phyloP scores from a whole-genome alignment of 2,797 vertebrate species.

The Okamejei kenojei region DNA sequence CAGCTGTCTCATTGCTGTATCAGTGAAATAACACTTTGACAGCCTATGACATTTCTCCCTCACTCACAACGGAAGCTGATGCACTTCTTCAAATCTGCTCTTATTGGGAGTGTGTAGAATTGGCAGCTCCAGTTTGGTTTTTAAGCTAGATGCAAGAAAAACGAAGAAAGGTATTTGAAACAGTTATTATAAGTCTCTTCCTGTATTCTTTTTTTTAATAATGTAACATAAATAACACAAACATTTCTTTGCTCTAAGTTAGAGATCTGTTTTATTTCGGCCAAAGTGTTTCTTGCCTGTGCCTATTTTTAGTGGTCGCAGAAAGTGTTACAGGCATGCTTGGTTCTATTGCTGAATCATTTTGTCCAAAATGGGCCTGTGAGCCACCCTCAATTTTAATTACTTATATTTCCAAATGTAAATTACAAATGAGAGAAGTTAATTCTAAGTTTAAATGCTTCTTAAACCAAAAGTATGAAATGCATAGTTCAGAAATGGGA shows the following conservation, averaged over 20 bases:
- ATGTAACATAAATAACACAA: background rate
- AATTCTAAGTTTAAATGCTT: background rate
- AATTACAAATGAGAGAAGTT: background rate
- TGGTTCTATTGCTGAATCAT: conserved; percentile 28
- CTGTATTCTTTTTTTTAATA: background rate
- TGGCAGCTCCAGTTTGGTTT: background rate
- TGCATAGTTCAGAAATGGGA: background rate
- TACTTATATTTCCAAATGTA: background rate
- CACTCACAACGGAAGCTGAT: conserved; percentile 41
- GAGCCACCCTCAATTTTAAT: conserved; percentile 22
- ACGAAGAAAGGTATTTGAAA: conserved; percentile 20
- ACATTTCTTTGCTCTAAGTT: conserved; percentile 30
- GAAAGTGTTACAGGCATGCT: conserved; percentile 37
- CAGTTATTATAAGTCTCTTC: background rate
- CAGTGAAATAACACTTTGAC: conserved; percentile 56
- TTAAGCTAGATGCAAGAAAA: background rate
- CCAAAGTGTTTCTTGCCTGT: conserved; percentile 34
- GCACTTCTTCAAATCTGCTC: conserved; percentile 32
- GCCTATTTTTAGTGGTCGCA: conserved; percentile 57
- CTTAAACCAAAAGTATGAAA: background rate
- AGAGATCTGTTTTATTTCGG: conserved; percentile 40
- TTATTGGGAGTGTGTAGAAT: background rate
- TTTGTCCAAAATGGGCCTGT: conserved; percentile 40
- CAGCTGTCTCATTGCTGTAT: conserved; percentile 74
- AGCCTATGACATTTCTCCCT: conserved; percentile 46